Base-by-base conservation (phyloP, 2,888 invertebrate species). In the Operophtera brumata region DNA sequence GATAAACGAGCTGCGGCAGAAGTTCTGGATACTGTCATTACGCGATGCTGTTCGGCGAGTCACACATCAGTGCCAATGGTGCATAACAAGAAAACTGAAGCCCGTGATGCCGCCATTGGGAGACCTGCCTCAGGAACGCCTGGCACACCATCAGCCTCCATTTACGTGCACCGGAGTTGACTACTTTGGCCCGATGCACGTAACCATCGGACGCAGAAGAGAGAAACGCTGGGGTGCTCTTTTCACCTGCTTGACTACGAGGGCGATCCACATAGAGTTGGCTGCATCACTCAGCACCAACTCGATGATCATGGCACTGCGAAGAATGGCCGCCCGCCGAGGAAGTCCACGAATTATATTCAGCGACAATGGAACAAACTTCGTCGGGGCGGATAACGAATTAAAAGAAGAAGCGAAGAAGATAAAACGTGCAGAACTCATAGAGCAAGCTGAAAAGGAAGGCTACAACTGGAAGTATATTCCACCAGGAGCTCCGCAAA, bases 351-450 rank as follows among this genome's bases (percentile, higher is more conserved):
- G 12, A 0, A 20, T 26, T 1, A 54, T 70, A 0, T 64, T 43
- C 20, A 62, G 57, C 0, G 67, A 67, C 45, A 65, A 66, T 13
- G 66, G 64, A 0, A 66, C 65, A 0, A 67, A 67, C 36, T 37
- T 69, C 1, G 26, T 20, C 1, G 62, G 59, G 0, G 66, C 66
- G 1, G 57, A 61, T 28, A 39, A 36, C 0, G 59, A 61, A 8
- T 37, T 67, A 1, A 34, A 51, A 20, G 11, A 56, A n/a, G 51
- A 54, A 6, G 25, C 13, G 1, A 41, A 52, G 28, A n/a, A 46
- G 4, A 11, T 7, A 9, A 10, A n/a, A n/a, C n/a, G n/a, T n/a
- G n/a, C n/a, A n/a, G n/a, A n/a, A n/a, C n/a, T n/a, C n/a, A n/a
- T n/a, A n/a, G n/a, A n/a, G n/a, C n/a, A n/a, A n/a, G n/a, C n/a